A percentile compares a stretch with the other conserved stretches of the same genome.
phyloP scores from a whole-genome alignment of 1,140 invertebrate species.

The Chymomyza costata region DNA sequence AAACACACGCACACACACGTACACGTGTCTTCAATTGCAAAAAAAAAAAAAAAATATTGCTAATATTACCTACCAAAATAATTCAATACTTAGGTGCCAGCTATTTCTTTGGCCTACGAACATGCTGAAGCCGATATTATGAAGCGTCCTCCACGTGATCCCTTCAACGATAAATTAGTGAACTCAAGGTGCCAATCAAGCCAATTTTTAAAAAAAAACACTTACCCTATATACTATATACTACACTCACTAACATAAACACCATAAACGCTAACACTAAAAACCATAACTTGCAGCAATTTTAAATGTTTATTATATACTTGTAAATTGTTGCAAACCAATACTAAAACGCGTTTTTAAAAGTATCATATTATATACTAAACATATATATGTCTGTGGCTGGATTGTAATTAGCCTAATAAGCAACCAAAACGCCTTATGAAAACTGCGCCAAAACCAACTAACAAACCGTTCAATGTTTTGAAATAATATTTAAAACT shows the following conservation, averaged over 20 bases:
- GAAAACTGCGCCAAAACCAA: constrained; percentile 28
- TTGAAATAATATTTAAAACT: constrained; percentile 46
- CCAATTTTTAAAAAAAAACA: constrained; percentile 48
- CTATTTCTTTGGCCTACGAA: constrained; percentile 99
- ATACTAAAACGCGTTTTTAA: constrained; percentile 35
- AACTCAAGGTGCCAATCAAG: constrained; percentile 93
- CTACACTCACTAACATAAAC: constrained; percentile 16
- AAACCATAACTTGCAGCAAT: constrained; percentile 16
- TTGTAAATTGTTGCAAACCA: constrained; percentile 21
- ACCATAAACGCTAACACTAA: constrained; percentile 47
- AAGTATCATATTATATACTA: constrained; percentile 46
- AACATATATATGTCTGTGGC: constrained; percentile 61
- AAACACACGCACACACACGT: constrained; percentile 10
- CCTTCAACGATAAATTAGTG: constrained; percentile 96
- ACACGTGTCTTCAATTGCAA: constrained; percentile 4
- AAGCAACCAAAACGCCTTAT: constrained; percentile 24
- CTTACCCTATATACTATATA: constrained; percentile 13
- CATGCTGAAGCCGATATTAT: constrained; percentile 99
- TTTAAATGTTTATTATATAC: constrained; percentile 16
- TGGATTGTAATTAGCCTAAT: constrained; percentile 68
- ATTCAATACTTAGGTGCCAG: constrained; percentile 88
- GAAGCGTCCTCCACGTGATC: constrained; percentile 99
- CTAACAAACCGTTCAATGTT: constrained; percentile 42
- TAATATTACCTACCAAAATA: constrained; percentile 64
- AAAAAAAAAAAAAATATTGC: constrained; percentile 41